Conservation (phyloP, 1,140 invertebrate genomes). For the Aphaenogaster floridana region DNA sequence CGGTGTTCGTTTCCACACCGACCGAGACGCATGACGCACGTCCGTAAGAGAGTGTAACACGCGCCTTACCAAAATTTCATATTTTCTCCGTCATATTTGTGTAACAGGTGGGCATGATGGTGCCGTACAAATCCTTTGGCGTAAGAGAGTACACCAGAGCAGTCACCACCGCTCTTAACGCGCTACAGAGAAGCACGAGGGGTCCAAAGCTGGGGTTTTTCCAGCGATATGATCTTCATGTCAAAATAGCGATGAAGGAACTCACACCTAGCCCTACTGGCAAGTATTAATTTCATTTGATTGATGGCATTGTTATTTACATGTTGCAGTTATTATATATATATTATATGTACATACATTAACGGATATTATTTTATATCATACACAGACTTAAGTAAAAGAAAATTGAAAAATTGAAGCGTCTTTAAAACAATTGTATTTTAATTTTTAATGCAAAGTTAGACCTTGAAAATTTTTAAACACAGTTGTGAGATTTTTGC, state of each 20-base stretch:
- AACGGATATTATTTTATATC: neutral
- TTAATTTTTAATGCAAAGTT: conserved; percentile 1
- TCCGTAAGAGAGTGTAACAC: neutral
- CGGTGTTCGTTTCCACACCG: neutral
- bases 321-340: neutral
- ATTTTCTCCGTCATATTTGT: conserved; percentile 19
- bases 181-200: conserved; percentile 87
- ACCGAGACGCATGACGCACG: conserved; percentile 5
- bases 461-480: neutral
- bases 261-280: conserved; percentile 93
- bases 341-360: neutral
- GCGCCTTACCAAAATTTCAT: conserved; percentile 11
- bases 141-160: conserved; percentile 91
- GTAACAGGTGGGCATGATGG: conserved; percentile 90
- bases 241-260: conserved; percentile 91
- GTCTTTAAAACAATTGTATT: neutral
- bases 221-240: conserved; percentile 90
- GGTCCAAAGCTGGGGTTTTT: conserved; percentile 89
- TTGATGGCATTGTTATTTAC: neutral
- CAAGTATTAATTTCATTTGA: conserved; percentile 84
- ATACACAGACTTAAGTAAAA: neutral
- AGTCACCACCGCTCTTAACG: conserved; percentile 89
- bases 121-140: conserved; percentile 92
- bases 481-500: conserved; percentile 26
- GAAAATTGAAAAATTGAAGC: neutral